Conservation (phyloP, 2,888 invertebrate species). For the Chrysotoxum bicinctum region DNA sequence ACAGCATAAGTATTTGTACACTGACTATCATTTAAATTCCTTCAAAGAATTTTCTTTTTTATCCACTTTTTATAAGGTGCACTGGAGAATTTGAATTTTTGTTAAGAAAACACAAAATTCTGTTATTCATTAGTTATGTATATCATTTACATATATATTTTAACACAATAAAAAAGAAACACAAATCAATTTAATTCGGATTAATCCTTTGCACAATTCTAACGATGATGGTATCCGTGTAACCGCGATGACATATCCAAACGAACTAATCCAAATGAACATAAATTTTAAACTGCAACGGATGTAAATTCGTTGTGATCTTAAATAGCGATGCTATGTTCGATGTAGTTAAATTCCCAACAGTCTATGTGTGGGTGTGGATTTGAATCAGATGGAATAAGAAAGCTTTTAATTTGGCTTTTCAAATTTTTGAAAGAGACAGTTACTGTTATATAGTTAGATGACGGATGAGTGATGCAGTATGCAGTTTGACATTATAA, state of each 20-base stretch:
- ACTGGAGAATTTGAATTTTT: not conserved
- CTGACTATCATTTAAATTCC: conserved; percentile 25
- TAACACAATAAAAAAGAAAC: not conserved
- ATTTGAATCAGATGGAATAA: conserved; percentile 4
- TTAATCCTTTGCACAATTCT: conserved; percentile 26
- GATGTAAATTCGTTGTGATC: conserved; percentile 67
- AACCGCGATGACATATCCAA: conserved; percentile 60
- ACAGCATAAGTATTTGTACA: conserved; percentile 42
- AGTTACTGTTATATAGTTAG: not conserved
- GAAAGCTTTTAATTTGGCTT: conserved; percentile 61
- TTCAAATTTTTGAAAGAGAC: not conserved
- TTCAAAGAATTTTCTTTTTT: not conserved
- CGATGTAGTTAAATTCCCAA: conserved; percentile 11
- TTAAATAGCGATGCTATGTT: conserved; percentile 61
- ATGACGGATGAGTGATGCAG: conserved; percentile 7
- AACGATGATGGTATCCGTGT: conserved; percentile 39
- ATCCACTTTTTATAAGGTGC: not conserved
- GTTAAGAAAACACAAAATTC: not conserved
- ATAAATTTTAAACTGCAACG: conserved; percentile 69
- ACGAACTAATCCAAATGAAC: conserved; percentile 67
- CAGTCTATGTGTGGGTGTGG: conserved; percentile 17
- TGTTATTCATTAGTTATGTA: not conserved
- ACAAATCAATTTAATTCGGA: conserved; percentile 13
- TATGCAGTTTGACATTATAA: conserved; percentile 14
- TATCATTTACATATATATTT: conserved; percentile 18